phyloP scores from a whole-genome alignment of 2,888 invertebrate genomes.

The Belgica antarctica region DNA sequence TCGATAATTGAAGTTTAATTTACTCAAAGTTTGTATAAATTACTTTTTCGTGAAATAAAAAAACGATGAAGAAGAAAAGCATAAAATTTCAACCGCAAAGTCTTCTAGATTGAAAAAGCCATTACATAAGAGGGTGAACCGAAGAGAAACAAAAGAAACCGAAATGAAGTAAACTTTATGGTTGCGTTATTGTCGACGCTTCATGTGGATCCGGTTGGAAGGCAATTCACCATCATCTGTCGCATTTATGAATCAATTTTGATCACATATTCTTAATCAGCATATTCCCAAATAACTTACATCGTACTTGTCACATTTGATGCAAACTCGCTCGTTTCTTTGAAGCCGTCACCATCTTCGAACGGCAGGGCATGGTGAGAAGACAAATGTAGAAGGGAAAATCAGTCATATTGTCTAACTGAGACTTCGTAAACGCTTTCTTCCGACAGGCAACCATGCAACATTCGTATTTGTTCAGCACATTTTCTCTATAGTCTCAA shows the following conservation, averaged over 20 bases:
- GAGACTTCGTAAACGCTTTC: neutral
- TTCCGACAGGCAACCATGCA: neutral
- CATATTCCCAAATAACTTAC: slow-evolving; percentile 22
- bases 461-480: slow-evolving; percentile 38
- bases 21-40: slow-evolving; percentile 20
- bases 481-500: slow-evolving; percentile 20
- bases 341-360: neutral
- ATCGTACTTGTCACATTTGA: slow-evolving; percentile 9
- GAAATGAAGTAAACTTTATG: neutral
- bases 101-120: neutral
- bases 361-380: too few species aligned
- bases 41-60: slow-evolving; percentile 12
- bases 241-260: slow-evolving; percentile 38
- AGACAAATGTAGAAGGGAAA: too few species aligned
- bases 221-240: slow-evolving; percentile 23
- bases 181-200: neutral
- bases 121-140: neutral
- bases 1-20: slow-evolving; percentile 43
- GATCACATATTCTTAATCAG: slow-evolving; percentile 30
- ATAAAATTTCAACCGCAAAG: neutral
- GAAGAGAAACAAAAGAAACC: neutral
- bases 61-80: neutral
- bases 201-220: too few species aligned
- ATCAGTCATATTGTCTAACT: slow-evolving; percentile 38
- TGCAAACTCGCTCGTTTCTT: neutral